phyloP scores from a whole-genome alignment of 35 echinoderm and acorn worm species.

The Patiria miniata region DNA sequence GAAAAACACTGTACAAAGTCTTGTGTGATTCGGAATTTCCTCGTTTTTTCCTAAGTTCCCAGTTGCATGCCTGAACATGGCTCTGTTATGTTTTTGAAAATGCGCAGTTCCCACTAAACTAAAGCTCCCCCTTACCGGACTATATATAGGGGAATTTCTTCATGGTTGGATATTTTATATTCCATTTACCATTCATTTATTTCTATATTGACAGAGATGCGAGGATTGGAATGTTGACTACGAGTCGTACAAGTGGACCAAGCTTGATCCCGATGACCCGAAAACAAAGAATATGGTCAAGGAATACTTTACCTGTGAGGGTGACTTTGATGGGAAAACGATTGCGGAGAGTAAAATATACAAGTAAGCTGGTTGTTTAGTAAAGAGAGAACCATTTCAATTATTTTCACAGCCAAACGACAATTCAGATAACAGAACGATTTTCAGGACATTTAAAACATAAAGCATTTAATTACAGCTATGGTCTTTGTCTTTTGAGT shows the following conservation, averaged over 20 bases:
- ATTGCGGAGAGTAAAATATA: constrained; percentile 55
- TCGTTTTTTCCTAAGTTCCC: too few relatives aligned
- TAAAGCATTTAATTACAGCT: too few relatives aligned
- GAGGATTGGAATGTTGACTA: constrained; percentile 73
- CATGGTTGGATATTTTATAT: too few relatives aligned
- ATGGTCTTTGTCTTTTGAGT: too few relatives aligned
- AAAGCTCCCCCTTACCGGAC: too few relatives aligned
- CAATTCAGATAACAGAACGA: background rate
- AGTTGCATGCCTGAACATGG: too few relatives aligned
- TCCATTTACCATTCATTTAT: too few relatives aligned
- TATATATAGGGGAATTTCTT: too few relatives aligned
- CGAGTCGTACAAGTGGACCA: constrained; percentile 68
- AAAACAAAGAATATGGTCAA: constrained; percentile 66
- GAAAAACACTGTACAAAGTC: too few relatives aligned
- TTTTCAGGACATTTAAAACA: background rate
- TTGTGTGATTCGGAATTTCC: too few relatives aligned
- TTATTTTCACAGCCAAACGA: background rate
- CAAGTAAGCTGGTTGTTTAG: constrained; percentile 53
- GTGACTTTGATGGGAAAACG: constrained; percentile 56
- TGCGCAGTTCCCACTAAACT: too few relatives aligned
- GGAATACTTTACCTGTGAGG: constrained; percentile 63
- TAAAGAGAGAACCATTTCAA: background rate
- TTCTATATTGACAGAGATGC: constrained; percentile 57
- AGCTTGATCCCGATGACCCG: constrained; percentile 52
- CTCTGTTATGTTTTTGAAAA: too few relatives aligned